Percentiles rank a stretch among this genome's conserved stretches.
Conservation (phyloP, 1,140 invertebrate genomes). For the Neodiprion lecontei region DNA sequence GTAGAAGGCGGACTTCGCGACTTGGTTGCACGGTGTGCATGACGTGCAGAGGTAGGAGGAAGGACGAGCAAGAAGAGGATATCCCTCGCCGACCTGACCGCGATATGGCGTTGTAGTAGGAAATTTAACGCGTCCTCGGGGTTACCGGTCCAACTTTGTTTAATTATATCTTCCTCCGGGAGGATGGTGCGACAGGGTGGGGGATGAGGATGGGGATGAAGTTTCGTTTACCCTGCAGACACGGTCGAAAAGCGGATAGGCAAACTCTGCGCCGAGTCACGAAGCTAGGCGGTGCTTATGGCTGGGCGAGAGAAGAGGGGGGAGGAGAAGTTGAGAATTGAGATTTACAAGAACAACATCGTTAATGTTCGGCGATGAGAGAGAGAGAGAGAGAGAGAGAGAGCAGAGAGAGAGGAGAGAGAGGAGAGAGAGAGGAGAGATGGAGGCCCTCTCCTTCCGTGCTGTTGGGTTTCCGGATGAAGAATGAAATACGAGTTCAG, state of each 20-base stretch:
- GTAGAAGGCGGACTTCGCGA: too few relatives aligned
- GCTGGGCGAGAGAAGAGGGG: not conserved
- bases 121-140: not conserved
- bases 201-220: not conserved
- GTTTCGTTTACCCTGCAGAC: not conserved
- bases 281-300: not conserved
- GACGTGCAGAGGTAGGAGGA: too few relatives aligned
- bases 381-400: too few relatives aligned
- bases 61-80: too few relatives aligned
- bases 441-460: too few relatives aligned
- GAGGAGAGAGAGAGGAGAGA: too few relatives aligned
- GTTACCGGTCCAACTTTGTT: slow-evolving; percentile 4
- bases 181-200: not conserved
- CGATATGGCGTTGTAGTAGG: not conserved
- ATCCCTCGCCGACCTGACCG: too few relatives aligned
- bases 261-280: not conserved
- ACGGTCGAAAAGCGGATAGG: not conserved
- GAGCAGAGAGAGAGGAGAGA: too few relatives aligned
- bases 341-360: not conserved
- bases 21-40: too few relatives aligned
- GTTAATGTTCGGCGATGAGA: not conserved
- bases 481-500: too few relatives aligned
- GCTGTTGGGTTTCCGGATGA: too few relatives aligned
- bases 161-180: not conserved
- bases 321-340: not conserved